Conservation (phyloP, 1,140 invertebrate genomes). For the Parapsyche elsis region DNA sequence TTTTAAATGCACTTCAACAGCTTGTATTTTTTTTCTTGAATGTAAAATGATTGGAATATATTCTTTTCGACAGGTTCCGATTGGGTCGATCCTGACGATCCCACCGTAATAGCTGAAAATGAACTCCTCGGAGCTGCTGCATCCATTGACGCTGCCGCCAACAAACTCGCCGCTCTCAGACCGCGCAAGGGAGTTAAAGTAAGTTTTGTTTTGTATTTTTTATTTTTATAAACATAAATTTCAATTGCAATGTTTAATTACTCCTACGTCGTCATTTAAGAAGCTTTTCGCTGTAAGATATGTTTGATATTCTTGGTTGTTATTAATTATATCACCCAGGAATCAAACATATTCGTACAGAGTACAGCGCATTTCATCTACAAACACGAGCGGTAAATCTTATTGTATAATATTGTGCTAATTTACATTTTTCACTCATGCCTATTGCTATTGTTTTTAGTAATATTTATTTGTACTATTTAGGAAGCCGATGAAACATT, state of each 20-base stretch:
- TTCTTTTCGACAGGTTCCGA: conserved; percentile 72
- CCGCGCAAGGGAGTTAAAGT: conserved; percentile 78
- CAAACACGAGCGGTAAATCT: neutral
- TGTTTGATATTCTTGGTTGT: conserved; percentile 99
- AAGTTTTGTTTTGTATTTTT: conserved; percentile 26
- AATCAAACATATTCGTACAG: conserved; percentile 99
- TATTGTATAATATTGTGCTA: conserved; percentile 17
- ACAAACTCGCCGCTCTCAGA: conserved; percentile 90
- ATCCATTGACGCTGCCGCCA: conserved; percentile 97
- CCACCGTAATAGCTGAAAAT: conserved; percentile 97
- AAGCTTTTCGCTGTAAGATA: conserved; percentile 84
- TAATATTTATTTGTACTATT: neutral
- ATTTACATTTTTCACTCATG: neutral
- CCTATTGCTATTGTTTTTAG: neutral
- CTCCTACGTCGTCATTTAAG: neutral
- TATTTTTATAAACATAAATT: too few relatives aligned
- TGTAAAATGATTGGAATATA: neutral
- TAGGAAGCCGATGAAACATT: conserved; percentile 92
- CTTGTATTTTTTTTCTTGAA: neutral
- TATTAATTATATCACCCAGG: conserved; percentile 87
- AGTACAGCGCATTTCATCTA: conserved; percentile 57
- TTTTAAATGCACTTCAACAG: neutral
- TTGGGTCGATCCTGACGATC: conserved; percentile 97
- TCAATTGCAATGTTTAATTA: too few relatives aligned
- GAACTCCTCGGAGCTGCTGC: conserved; percentile 97